A percentile compares a stretch with the other conserved stretches of the same genome.
Evolutionary conservation across 1,140 invertebrate species (phyloP).

Genomic region (Drosophila hydei): DNA sequence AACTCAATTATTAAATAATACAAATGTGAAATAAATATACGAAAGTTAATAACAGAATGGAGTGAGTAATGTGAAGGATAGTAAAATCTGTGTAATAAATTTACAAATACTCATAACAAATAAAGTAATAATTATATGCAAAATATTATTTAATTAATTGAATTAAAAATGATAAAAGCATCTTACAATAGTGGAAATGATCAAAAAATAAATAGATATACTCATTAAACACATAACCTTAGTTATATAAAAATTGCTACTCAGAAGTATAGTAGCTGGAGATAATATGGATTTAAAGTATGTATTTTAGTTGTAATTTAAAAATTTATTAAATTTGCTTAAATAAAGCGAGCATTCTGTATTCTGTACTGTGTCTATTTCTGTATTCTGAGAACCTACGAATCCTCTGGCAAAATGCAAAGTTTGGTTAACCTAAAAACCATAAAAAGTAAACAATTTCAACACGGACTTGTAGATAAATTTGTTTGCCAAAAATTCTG

Average conservation of each 20-base stretch:
- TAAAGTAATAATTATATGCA: not conserved
- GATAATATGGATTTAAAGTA: slow-evolving; percentile 26
- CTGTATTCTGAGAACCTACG: not conserved
- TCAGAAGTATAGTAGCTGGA: not conserved
- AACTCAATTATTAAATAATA: not conserved
- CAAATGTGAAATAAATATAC: not conserved
- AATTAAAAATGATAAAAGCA: too few species aligned
- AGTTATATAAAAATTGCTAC: too few species aligned
- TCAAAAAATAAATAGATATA: not conserved
- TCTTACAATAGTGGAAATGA: too few species aligned
- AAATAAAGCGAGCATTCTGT: not conserved
- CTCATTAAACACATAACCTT: not conserved
- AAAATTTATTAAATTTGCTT: not conserved
- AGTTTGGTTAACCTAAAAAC: slow-evolving; percentile 39
- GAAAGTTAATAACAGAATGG: too few species aligned
- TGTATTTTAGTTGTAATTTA: slow-evolving; percentile 11
- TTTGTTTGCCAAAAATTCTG: slow-evolving; percentile 47
- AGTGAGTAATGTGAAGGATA: not conserved
- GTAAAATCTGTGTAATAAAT: not conserved
- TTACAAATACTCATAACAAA: not conserved
- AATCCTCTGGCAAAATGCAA: slow-evolving; percentile 11
- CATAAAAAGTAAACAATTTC: slow-evolving; percentile 52
- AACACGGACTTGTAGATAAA: slow-evolving; percentile 43
- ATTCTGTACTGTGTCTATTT: too few species aligned
- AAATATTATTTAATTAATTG: too few species aligned